Evolutionary conservation across 2,797 vertebrate species (phyloP), one percentile per base, ranked within the genome.

Genomic region (Catharus ustulatus): DNA sequence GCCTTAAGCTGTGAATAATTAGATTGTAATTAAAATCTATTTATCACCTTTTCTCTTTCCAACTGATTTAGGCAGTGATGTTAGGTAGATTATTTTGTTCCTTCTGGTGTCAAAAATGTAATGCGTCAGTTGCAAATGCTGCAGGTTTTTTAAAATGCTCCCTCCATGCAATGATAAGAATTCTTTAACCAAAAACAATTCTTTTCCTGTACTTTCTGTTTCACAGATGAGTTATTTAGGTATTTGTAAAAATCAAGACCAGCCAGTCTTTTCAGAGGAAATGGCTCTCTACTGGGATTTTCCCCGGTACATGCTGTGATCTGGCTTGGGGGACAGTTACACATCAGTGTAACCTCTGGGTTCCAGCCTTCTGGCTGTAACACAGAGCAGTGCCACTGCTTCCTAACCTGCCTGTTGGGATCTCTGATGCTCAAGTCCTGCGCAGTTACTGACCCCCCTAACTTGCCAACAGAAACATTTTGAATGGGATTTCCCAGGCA

Each of bases 1-100:
- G 40, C 74, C 0, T 4, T 84, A 87, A 90, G 6, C 81, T 95
- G 75, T 71, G 78, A 89, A 67, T 93, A 89, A 85, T 92, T 87
- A 92, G 57, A 30, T 42, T 61, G 68, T 87, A 95, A 93, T 94
- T 76, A 92, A 95, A 87, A 77, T 85, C 68, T 93, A 22, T 86
- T 93, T 89, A 79, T 77, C 92, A 92, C 54, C 45, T 89, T 82
- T 89, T 93, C 40, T 84, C 45, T 73, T 88, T 89, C 81, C 52
- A 67, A 0, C 68, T 79, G 67, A 63, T 90, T 63, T 51, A 87
- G 72, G 75, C 61, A 38, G 49, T 54, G 36, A 29, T 8, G 2
- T 74, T 93, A 89, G 61, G 30, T 64, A 49, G 68, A 64, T 93
- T 32, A 67, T 61, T 74, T 89, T 52, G 21, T 84, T 90, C 74